These are phyloP conservation scores for Drosophila obscura DNA, from an alignment of 1,140 invertebrate genomes.

Conservation along the genomic window DNA sequence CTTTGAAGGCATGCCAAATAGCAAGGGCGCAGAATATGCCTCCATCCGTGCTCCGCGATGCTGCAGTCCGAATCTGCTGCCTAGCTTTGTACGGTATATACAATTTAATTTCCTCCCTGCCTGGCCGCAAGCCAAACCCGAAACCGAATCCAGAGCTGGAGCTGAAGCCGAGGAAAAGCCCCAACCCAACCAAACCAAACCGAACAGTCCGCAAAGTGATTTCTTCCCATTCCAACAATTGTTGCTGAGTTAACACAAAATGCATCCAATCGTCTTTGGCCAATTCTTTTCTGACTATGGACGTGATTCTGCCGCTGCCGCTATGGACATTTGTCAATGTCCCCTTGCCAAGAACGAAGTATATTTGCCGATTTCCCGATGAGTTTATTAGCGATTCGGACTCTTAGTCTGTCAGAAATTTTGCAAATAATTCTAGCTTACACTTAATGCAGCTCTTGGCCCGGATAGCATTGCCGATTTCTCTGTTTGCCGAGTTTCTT, in stretches of 20 bases:
- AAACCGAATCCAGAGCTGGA: constrained; percentile 20
- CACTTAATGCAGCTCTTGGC: too few species aligned
- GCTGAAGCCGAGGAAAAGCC: constrained; percentile 30
- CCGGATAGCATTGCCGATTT: too few species aligned
- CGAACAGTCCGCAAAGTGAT: constrained; percentile 49
- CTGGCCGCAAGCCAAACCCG: constrained; percentile 62
- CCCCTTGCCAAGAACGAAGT: background rate
- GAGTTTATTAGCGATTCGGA: constrained; percentile 3
- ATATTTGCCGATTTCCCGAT: background rate
- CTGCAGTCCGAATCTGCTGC: constrained; percentile 48
- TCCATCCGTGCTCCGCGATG: constrained; percentile 22
- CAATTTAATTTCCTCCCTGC: constrained; percentile 69
- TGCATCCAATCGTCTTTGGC: constrained; percentile 55
- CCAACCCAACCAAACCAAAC: constrained; percentile 13
- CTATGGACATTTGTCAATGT: constrained; percentile 52
- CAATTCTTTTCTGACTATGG: constrained; percentile 17
- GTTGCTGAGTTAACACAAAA: constrained; percentile 78
- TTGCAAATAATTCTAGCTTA: too few species aligned
- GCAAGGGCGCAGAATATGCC: constrained; percentile 39
- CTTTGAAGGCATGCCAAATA: constrained; percentile 63
- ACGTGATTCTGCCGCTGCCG: background rate
- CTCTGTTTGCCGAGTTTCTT: too few species aligned
- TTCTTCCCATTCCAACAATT: constrained; percentile 62
- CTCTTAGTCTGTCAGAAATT: too few species aligned
- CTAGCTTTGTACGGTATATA: constrained; percentile 58